Evolutionary conservation across 2,888 invertebrate species (phyloP).

Genomic region (Volucella zonaria): DNA sequence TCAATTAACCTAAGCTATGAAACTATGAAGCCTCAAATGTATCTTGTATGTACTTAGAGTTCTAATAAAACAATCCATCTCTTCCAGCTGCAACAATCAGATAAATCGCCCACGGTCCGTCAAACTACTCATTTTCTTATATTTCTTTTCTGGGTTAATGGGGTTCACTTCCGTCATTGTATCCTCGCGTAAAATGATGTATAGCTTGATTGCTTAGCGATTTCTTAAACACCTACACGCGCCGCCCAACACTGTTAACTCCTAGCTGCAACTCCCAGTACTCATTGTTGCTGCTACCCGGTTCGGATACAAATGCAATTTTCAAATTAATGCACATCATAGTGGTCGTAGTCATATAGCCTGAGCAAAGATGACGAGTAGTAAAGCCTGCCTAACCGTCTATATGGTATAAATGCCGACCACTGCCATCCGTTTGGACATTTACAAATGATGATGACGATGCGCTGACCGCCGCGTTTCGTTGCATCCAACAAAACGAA

Average conservation of each 20-base stretch:
- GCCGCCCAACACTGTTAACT: slow-evolving; percentile 28
- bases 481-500: slow-evolving; percentile 33
- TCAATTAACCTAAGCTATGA: too few species aligned
- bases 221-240: slow-evolving; percentile 71
- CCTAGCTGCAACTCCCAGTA: neutral
- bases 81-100: slow-evolving; percentile 1
- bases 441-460: slow-evolving; percentile 73
- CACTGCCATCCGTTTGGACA: slow-evolving; percentile 66
- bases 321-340: slow-evolving; percentile 63
- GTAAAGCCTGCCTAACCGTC: slow-evolving; percentile 42
- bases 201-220: slow-evolving; percentile 65
- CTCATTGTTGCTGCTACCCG: slow-evolving; percentile 8
- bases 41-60: neutral
- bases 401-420: slow-evolving; percentile 47
- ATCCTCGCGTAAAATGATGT: slow-evolving; percentile 68
- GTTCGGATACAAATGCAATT: slow-evolving; percentile 24
- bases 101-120: slow-evolving; percentile 62
- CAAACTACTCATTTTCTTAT: slow-evolving; percentile 27
- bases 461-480: slow-evolving; percentile 49
- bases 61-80: slow-evolving; percentile 5
- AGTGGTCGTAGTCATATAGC: neutral
- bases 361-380: neutral
- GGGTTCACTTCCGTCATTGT: slow-evolving; percentile 71
- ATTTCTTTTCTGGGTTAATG: slow-evolving; percentile 56
- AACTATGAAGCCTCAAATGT: too few species aligned